Evolutionary conservation across 2,113 vertebrate species (phyloP).

Genomic region (Fulica atra): DNA sequence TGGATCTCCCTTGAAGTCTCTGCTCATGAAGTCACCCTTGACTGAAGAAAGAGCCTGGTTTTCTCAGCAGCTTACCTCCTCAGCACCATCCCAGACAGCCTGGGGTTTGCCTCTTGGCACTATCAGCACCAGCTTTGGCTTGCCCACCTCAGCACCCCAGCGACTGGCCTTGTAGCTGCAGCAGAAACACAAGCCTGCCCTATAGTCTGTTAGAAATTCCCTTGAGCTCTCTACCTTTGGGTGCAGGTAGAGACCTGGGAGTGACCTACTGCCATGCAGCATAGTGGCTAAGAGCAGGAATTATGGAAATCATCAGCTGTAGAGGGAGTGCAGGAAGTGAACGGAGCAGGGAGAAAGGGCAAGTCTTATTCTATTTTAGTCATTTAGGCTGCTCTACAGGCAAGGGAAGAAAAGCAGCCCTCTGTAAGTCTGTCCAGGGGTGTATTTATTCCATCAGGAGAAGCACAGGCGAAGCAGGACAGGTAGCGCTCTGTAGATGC

Average conservation of each 20-base stretch:
- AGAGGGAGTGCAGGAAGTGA: not conserved
- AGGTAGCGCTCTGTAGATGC: not conserved
- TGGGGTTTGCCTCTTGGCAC: not conserved
- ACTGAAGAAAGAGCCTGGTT: not conserved
- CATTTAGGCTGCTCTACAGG: not conserved
- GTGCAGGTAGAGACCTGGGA: not conserved
- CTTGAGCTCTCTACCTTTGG: not conserved
- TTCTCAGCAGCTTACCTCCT: not conserved
- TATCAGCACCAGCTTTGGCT: rapidly evolving
- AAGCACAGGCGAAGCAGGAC: not conserved
- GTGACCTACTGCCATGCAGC: not conserved
- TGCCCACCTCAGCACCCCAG: not conserved
- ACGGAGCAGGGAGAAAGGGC: not conserved
- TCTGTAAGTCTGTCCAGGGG: not conserved
- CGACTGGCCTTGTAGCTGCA: rapidly evolving
- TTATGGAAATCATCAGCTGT: rapidly evolving
- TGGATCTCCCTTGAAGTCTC: not conserved
- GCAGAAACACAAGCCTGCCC: not conserved
- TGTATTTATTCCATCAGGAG: not conserved
- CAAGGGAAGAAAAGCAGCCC: not conserved
- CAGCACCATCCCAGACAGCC: not conserved
- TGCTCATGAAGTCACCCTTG: not conserved
- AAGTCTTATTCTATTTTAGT: not conserved
- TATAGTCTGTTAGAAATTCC: not conserved
- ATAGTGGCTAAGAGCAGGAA: not conserved